Percentiles rank a stretch among this genome's conserved stretches.
These are phyloP conservation scores for Holcopasites calliopsidis DNA, from an alignment of 1,140 invertebrate genomes.

Conservation along the genomic window DNA sequence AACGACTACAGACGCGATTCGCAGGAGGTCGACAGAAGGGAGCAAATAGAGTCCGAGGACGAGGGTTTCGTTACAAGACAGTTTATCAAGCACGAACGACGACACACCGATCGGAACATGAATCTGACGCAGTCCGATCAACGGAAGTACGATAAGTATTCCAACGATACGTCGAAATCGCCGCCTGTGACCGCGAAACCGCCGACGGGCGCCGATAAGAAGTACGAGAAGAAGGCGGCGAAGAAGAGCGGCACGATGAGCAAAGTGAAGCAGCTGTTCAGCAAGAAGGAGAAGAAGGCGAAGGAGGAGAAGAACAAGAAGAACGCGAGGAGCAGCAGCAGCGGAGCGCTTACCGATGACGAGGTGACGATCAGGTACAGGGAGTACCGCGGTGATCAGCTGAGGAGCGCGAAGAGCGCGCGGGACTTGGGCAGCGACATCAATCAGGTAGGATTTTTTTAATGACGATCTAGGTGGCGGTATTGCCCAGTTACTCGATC, in stretches of 20 bases:
- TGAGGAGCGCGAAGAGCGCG: slow-evolving; percentile 73
- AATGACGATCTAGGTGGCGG: background rate
- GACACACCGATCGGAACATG: slow-evolving; percentile 82
- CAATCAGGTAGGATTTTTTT: slow-evolving; percentile 70
- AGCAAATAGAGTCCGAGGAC: slow-evolving; percentile 81
- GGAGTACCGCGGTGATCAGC: slow-evolving; percentile 75
- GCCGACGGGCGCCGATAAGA: slow-evolving; percentile 72
- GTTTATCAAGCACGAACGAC: slow-evolving; percentile 84
- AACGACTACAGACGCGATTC: slow-evolving; percentile 88
- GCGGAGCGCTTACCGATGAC: slow-evolving; percentile 73
- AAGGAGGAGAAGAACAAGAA: slow-evolving; percentile 75
- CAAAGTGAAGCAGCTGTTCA: slow-evolving; percentile 76
- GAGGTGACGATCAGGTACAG: slow-evolving; percentile 75
- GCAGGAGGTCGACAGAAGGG: slow-evolving; percentile 79
- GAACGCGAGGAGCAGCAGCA: slow-evolving; percentile 63
- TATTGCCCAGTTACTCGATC: too few relatives aligned
- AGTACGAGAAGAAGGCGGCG: slow-evolving; percentile 75
- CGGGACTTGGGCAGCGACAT: slow-evolving; percentile 75
- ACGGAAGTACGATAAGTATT: slow-evolving; percentile 80
- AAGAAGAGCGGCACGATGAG: slow-evolving; percentile 77
- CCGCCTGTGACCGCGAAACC: slow-evolving; percentile 71
- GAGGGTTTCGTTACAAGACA: slow-evolving; percentile 83
- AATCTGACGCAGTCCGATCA: slow-evolving; percentile 70
- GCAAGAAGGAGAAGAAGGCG: slow-evolving; percentile 76
- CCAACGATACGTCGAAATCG: slow-evolving; percentile 53